These are phyloP conservation scores for Takifugu ocellatus DNA, from an alignment of 2,797 vertebrate species.

Conservation along the genomic window DNA sequence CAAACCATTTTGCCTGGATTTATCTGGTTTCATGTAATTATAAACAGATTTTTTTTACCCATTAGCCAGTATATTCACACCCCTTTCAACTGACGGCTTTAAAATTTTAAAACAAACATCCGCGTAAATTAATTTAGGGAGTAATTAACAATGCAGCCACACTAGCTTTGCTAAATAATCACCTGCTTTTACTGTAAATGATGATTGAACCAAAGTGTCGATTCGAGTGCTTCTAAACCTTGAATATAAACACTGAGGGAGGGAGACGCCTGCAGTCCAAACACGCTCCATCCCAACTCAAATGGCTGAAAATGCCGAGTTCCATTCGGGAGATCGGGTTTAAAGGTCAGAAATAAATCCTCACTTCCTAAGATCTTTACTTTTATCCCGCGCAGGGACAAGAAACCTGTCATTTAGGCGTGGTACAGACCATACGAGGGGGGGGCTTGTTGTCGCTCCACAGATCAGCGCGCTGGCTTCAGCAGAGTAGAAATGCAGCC, in stretches of 20 bases:
- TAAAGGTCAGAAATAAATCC: slow-evolving; percentile 40
- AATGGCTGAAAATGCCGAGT: slow-evolving; percentile 41
- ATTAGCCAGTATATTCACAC: no score
- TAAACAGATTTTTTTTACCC: no score
- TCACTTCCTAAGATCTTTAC: slow-evolving; percentile 19
- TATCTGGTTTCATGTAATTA: no score
- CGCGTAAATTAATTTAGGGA: no score
- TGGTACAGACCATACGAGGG: slow-evolving; percentile 12
- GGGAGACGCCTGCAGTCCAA: not conserved
- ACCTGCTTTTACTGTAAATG: not conserved
- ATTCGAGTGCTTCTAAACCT: slow-evolving; percentile 2
- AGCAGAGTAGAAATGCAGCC: no score
- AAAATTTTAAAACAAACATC: no score
- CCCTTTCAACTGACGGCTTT: no score
- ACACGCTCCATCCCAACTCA: slow-evolving; percentile 1
- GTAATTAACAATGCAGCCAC: not conserved
- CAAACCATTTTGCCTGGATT: no score
- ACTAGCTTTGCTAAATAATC: not conserved
- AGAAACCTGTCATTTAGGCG: slow-evolving; percentile 17
- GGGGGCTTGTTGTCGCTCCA: slow-evolving; percentile 10
- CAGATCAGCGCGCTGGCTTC: not conserved
- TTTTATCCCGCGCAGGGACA: slow-evolving; percentile 6
- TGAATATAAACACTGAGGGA: slow-evolving; percentile 9
- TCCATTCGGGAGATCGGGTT: slow-evolving; percentile 36
- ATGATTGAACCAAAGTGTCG: not conserved